These are phyloP conservation scores for Urocitellus parryii DNA, from an alignment of 2,113 vertebrate species.

Conservation along the genomic window DNA sequence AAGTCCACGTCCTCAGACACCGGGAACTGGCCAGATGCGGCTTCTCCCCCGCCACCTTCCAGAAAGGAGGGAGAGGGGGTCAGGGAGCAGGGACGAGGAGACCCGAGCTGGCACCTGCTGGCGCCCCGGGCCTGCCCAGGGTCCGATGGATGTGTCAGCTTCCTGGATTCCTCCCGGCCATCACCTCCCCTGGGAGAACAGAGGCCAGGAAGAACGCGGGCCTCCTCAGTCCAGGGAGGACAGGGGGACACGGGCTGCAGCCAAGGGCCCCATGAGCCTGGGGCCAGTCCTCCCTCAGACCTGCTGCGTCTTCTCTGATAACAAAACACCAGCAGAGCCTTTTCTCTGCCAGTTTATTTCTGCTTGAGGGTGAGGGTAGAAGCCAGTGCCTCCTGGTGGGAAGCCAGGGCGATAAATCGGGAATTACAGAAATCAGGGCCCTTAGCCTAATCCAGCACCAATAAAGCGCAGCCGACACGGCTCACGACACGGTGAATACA, in stretches of 20 bases:
- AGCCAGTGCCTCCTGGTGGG: background rate
- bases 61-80: too few relatives aligned
- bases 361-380: background rate
- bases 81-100: background rate
- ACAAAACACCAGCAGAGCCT: slow-evolving; percentile 36
- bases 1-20: background rate
- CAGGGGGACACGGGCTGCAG: background rate
- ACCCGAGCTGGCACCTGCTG: background rate
- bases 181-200: background rate
- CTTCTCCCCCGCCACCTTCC: background rate
- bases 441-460: slow-evolving; percentile 65
- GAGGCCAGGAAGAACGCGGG: background rate
- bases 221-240: background rate
- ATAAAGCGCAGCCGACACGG: background rate
- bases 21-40: background rate
- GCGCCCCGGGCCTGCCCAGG: too few relatives aligned
- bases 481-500: slow-evolving; percentile 48
- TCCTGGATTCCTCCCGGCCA: background rate
- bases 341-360: background rate
- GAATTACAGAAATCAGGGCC: slow-evolving; percentile 61
- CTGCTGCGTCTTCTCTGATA: background rate
- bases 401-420: slow-evolving; percentile 35
- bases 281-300: background rate
- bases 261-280: background rate
- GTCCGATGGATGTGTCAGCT: too few relatives aligned